Evolutionary conservation across 2,113 vertebrate genomes (phyloP), one percentile per base, ranked within the genome.

Genomic region (Drymodes brunneopygia): DNA sequence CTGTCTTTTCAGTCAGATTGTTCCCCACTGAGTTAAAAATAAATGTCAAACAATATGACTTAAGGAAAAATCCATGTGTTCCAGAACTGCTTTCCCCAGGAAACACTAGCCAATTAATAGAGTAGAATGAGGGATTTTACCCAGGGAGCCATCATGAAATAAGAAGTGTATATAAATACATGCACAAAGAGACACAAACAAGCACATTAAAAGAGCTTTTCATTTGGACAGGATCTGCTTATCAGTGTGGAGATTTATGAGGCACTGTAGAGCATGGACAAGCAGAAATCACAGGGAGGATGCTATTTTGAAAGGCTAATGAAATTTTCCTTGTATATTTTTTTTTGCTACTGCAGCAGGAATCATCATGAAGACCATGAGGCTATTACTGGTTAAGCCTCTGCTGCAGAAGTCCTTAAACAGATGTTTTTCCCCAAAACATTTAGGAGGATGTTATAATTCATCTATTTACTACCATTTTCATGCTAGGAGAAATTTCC

Each of bases 101-200:
- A 96, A 90, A 57, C 69, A 61, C 51, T 57, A 67, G 72, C 50
- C 72, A 92, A 96, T 96, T 97, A 93, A 94, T 95, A 88, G 83
- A 88, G 48, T 38, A 73, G 90, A 93, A 74, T 64, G 61, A 92
- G 36, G 44, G 54, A 17, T 69, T 96, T 94, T 88, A 69, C 53
- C 86, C 56, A 50, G 94, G 93, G 94, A 96, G 44, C 88, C 50
- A 90, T 96, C 64, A 44, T 16, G 48, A 70, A 92, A 72, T 71
- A 53, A 72, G 58, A 57, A 83, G 40, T 42, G 44, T 84, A 64
- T 81, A 64, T 86, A 84, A 90, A 86, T 80, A 60, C 38, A 33
- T 24, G 67, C 88, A 66, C 74, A 83, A 9, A 74, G 64, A 88
- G 47, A 86, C 65, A 64, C 44, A 53, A 64, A 33, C 38, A 82